Percentiles rank a stretch among this genome's conserved stretches.
Evolutionary conservation across 2,888 invertebrate species (phyloP).

Genomic region (Acanthoscelides obtectus): DNA sequence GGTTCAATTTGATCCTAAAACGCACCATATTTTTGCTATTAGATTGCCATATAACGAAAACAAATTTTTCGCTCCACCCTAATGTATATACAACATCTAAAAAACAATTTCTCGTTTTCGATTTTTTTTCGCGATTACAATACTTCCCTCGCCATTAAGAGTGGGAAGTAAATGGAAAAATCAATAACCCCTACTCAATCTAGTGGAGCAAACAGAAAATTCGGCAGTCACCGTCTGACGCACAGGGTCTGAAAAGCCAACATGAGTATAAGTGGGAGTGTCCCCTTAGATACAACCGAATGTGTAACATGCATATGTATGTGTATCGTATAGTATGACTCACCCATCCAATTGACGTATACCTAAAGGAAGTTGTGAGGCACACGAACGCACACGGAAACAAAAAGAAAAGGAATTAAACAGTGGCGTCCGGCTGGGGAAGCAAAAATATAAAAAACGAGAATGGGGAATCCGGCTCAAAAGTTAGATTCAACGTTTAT

Average conservation of each 20-base stretch:
- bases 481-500: too few relatives aligned
- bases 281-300: not conserved
- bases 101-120: too few relatives aligned
- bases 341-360: not conserved
- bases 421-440: not conserved
- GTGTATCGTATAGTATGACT: not conserved
- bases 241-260: not conserved
- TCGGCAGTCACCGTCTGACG: not conserved
- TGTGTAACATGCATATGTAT: not conserved
- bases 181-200: not conserved
- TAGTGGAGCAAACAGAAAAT: not conserved
- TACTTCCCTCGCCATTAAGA: too few relatives aligned
- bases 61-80: too few relatives aligned
- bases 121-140: too few relatives aligned
- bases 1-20: too few relatives aligned
- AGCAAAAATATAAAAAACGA: too few relatives aligned
- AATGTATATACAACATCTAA: too few relatives aligned
- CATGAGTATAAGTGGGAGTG: not conserved
- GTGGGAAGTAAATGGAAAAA: not conserved
- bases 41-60: too few relatives aligned
- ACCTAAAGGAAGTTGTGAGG: not conserved
- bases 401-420: not conserved
- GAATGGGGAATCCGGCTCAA: too few relatives aligned
- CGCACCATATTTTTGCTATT: too few relatives aligned
- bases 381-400: not conserved